phyloP scores from a whole-genome alignment of 2,888 invertebrate species.

The Phorcus lineatus region DNA sequence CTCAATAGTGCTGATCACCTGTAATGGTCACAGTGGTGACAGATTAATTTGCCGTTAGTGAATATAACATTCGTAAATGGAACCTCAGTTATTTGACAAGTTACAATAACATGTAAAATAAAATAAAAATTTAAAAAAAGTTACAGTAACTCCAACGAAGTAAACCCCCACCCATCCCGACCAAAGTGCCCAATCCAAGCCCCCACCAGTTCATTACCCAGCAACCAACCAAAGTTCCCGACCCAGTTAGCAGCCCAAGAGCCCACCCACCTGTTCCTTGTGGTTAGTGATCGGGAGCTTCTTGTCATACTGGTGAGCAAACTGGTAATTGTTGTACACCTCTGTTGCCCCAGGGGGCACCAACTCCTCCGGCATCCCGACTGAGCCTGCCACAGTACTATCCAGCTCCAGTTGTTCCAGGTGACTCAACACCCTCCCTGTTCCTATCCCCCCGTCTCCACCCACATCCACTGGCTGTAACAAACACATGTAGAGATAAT shows the following conservation, averaged over 20 bases:
- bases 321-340: slow-evolving; percentile 68
- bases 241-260: no score
- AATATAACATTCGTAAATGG: no score
- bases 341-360: slow-evolving; percentile 64
- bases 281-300: slow-evolving; percentile 64
- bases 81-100: no score
- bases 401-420: slow-evolving; percentile 63
- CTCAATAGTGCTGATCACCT: slow-evolving; percentile 86
- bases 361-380: slow-evolving; percentile 57
- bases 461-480: background rate
- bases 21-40: slow-evolving; percentile 2
- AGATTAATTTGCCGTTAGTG: background rate
- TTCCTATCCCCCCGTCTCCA: background rate
- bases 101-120: no score
- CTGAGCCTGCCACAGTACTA: slow-evolving; percentile 53
- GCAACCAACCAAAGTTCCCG: background rate
- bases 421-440: background rate
- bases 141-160: no score
- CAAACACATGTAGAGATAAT: background rate
- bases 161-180: no score
- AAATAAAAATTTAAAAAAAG: no score
- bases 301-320: slow-evolving; percentile 57
- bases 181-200: background rate
- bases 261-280: slow-evolving; percentile 58
- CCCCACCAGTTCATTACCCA: background rate